phyloP scores from a whole-genome alignment of 2,113 vertebrate genomes.

The Neodontobutis hainanensis region DNA sequence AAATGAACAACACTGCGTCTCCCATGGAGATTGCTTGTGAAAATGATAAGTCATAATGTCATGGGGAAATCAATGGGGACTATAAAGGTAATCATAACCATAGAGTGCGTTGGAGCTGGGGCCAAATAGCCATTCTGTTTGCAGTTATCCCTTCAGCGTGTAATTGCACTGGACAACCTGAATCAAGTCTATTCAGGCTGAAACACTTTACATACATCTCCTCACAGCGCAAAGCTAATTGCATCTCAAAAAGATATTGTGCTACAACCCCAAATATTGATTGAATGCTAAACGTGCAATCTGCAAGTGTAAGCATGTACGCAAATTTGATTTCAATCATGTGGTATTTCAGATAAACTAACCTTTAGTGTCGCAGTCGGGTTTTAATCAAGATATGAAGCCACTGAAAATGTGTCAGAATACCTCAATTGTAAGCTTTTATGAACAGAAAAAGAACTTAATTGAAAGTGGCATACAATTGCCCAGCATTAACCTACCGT shows the following conservation, averaged over 20 bases:
- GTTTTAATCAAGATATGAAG: slow-evolving; percentile 66
- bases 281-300: slow-evolving; percentile 74
- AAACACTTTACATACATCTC: slow-evolving; percentile 75
- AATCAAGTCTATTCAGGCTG: slow-evolving; percentile 74
- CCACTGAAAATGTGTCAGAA: slow-evolving; percentile 61
- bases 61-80: slow-evolving; percentile 74
- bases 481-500: slow-evolving; percentile 72
- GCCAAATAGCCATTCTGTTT: slow-evolving; percentile 74
- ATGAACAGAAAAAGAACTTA: slow-evolving; percentile 66
- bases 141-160: slow-evolving; percentile 62
- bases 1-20: slow-evolving; percentile 71
- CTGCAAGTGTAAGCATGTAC: slow-evolving; percentile 62
- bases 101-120: slow-evolving; percentile 54
- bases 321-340: slow-evolving; percentile 70
- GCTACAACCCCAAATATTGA: slow-evolving; percentile 74
- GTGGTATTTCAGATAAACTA: slow-evolving; percentile 21
- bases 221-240: slow-evolving; percentile 72
- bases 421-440: slow-evolving; percentile 68
- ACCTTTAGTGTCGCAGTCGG: slow-evolving; percentile 51
- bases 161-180: slow-evolving; percentile 80
- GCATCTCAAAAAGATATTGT: slow-evolving; percentile 71
- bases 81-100: slow-evolving; percentile 77
- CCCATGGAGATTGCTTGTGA: slow-evolving; percentile 70
- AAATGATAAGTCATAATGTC: slow-evolving; percentile 78
- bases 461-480: slow-evolving; percentile 79